Base-by-base conservation (phyloP, 35 echinoderm and acorn worm genomes). In the Stichopus chloronotus region DNA sequence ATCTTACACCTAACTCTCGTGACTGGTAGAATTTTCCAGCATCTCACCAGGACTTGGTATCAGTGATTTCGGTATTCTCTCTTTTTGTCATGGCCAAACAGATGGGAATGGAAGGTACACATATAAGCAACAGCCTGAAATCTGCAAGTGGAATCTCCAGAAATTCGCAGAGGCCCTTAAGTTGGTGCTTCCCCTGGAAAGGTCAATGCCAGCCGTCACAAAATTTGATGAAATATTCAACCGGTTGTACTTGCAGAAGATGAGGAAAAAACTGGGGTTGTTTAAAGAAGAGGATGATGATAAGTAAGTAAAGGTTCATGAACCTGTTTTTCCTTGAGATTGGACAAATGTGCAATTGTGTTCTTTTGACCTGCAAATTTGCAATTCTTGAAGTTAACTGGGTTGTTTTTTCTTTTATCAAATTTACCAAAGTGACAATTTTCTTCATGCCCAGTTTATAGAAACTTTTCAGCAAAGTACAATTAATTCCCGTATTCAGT, bases 41-140 rank as follows among this genome's bases (percentile, higher is more conserved):
- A 43, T 43, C 30, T 43, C 30, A 43, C 30, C 30, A 43, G 30
- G 30, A 43, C 30, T 43, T 43, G 30, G 30, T 43, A 43, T 43
- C 30, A 43, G 30, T 43, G 30, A 1, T 3, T 43, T 43, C 3
- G 30, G 30, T 43, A 43, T 43, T 43, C 30, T 43, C 30, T 43
- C 30, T 43, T 3, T 43, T 43, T 3, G 3, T 43, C 30, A 1
- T 43, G 30, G 0, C 30, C 13, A 7, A 68, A 65, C 93, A 99
- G 97, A 99, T 94, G 95, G 94, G 85, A 92, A 95, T 88, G 97
- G 93, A n/a, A 93, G 97, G 16, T 99, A 99, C 55, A 93, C 95
- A 1, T 99, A 95, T 76, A 87, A 16, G 52, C 94, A 95, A 24
- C 97, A 99, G 72, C 95, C 97, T 14, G 72, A 94, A 30, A 99